Percentiles rank a stretch among this genome's conserved stretches.
These are phyloP conservation scores for Turnix velox DNA, from an alignment of 2,113 vertebrate genomes.

Conservation along the genomic window DNA sequence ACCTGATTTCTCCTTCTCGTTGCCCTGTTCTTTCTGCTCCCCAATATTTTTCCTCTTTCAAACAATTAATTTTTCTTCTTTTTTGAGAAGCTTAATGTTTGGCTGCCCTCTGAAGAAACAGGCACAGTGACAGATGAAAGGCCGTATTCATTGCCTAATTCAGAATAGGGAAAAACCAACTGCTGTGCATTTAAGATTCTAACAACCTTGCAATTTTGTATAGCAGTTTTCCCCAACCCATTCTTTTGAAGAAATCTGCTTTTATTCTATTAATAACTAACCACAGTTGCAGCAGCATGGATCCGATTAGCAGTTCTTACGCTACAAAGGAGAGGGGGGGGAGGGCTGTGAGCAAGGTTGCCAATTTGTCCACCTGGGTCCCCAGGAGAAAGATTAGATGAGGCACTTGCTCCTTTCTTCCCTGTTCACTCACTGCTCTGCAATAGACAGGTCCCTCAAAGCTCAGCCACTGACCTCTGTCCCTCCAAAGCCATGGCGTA, in stretches of 20 bases:
- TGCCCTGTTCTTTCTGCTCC: conserved; percentile 64
- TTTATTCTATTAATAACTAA: conserved; percentile 83
- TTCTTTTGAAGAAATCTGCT: conserved; percentile 82
- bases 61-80: conserved; percentile 24
- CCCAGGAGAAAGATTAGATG: conserved; percentile 75
- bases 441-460: conserved; percentile 54
- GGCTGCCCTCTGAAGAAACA: conserved; percentile 74
- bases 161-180: conserved; percentile 73
- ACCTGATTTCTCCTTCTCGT: conserved; percentile 51
- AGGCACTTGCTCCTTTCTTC: conserved; percentile 67
- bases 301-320: conserved; percentile 80
- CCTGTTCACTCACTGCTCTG: conserved; percentile 8
- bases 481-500: background rate
- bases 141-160: conserved; percentile 74
- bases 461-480: conserved; percentile 30
- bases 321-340: conserved; percentile 69
- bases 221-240: conserved; percentile 67
- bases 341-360: conserved; percentile 70
- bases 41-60: conserved; percentile 75
- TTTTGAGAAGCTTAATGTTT: conserved; percentile 76
- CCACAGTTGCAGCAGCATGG: conserved; percentile 80
- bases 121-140: conserved; percentile 79
- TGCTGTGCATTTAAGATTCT: conserved; percentile 81
- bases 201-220: conserved; percentile 83
- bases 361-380: conserved; percentile 81